Percentiles rank a stretch among this genome's conserved stretches.
Conservation (phyloP, 1,140 invertebrate species). For the Zelostemma sp. region DNA sequence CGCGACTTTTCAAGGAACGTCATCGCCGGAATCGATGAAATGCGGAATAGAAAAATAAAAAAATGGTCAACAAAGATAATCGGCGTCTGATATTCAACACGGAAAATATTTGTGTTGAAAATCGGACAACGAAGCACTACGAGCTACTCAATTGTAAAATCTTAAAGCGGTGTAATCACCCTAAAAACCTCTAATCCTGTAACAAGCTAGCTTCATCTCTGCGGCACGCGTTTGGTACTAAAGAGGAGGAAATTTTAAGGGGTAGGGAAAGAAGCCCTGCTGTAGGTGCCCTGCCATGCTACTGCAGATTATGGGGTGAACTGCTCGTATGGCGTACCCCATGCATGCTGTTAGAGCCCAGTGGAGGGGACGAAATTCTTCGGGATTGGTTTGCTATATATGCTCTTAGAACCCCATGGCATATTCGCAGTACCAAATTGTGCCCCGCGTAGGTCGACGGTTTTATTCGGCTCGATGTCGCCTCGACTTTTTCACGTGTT, state of each 20-base stretch:
- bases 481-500: conserved; percentile 7
- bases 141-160: conserved; percentile 36
- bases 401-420: conserved; percentile 54
- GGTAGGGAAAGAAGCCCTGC: conserved; percentile 37
- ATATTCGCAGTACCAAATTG: conserved; percentile 63
- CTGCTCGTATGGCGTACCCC: conserved; percentile 56
- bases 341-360: conserved; percentile 41
- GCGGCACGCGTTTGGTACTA: conserved; percentile 57
- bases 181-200: conserved; percentile 68
- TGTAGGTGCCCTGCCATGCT: conserved; percentile 51
- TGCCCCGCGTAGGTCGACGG: conserved; percentile 54
- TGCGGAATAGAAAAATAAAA: too few relatives aligned
- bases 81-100: too few relatives aligned
- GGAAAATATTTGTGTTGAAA: too few relatives aligned
- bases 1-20: conserved; percentile 34
- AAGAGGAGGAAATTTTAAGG: conserved; percentile 27
- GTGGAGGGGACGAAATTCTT: conserved; percentile 59
- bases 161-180: conserved; percentile 60
- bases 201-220: conserved; percentile 55
- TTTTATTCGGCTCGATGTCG: conserved; percentile 5
- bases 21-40: conserved; percentile 1
- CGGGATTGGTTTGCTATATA: conserved; percentile 58
- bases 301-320: conserved; percentile 62
- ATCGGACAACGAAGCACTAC: too few relatives aligned
- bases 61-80: too few relatives aligned